Percentiles rank a stretch among this genome's conserved stretches.
phyloP scores from a whole-genome alignment of 2,888 invertebrate genomes.

The Parthenolecanium corni region DNA sequence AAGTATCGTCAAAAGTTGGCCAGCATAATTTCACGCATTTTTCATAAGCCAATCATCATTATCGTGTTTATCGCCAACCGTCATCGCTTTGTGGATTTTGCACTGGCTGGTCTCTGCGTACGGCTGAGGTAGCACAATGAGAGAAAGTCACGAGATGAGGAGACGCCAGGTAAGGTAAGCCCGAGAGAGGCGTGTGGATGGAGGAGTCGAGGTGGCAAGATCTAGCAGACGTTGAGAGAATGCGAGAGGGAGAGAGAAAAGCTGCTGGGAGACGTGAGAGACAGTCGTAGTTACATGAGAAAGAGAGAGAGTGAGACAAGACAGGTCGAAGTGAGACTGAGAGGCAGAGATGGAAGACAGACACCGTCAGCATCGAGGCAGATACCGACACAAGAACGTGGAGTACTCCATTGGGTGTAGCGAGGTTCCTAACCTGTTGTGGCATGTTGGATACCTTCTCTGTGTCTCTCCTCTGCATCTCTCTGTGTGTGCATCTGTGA shows the following conservation, averaged over 20 bases:
- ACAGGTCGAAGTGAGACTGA: too few relatives aligned
- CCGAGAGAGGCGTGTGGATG: background rate
- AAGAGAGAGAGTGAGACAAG: too few relatives aligned
- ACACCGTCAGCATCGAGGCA: too few relatives aligned
- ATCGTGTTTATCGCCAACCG: background rate
- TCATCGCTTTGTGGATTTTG: background rate
- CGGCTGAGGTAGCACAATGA: background rate
- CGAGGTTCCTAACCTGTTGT: conserved; percentile 22
- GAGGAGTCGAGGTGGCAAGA: too few relatives aligned
- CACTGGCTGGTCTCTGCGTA: background rate
- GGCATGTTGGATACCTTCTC: too few relatives aligned
- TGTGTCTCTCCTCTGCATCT: too few relatives aligned
- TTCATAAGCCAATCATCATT: conserved; percentile 15
- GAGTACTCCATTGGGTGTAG: conserved; percentile 12
- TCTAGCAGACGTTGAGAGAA: too few relatives aligned
- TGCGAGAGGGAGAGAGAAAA: too few relatives aligned
- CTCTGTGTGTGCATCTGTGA: conserved; percentile 15
- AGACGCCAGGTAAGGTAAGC: background rate
- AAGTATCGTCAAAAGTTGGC: conserved; percentile 1
- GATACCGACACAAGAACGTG: too few relatives aligned
- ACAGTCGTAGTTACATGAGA: too few relatives aligned
- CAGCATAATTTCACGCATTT: conserved; percentile 21
- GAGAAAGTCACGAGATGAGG: conserved; percentile 3
- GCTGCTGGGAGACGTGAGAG: too few relatives aligned
- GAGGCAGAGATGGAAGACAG: too few relatives aligned